Percentiles rank a stretch among this genome's conserved stretches.
These are phyloP conservation scores for Coreius guichenoti DNA, from an alignment of 2,797 vertebrate species.

Conservation along the genomic window DNA sequence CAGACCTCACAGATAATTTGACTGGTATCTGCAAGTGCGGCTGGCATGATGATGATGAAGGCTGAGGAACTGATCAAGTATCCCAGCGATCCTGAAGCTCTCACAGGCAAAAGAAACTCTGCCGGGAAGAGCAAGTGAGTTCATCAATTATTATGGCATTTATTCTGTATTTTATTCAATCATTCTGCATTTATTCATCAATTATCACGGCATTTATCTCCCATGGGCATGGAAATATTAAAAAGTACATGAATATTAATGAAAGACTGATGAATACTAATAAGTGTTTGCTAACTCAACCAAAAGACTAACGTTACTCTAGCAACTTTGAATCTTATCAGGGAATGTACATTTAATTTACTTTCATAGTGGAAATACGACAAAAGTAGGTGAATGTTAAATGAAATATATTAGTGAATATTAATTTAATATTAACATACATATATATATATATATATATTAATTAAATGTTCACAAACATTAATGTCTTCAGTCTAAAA, in stretches of 20 bases:
- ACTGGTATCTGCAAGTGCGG: constrained; percentile 94
- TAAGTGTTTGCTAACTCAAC: neutral
- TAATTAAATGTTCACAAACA: neutral
- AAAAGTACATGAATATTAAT: neutral
- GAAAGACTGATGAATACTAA: neutral
- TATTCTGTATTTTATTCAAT: too few relatives aligned
- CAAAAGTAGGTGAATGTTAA: neutral
- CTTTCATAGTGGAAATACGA: neutral
- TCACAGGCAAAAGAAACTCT: constrained; percentile 19
- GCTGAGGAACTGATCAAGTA: constrained; percentile 55
- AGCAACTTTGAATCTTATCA: neutral
- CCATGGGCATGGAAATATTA: neutral
- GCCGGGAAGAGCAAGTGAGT: neutral
- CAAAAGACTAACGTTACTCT: neutral
- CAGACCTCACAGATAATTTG: constrained; percentile 99
- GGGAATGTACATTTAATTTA: neutral
- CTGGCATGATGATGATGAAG: constrained; percentile 86
- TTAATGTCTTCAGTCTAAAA: neutral
- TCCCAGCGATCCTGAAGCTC: constrained; percentile 25
- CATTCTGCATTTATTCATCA: neutral
- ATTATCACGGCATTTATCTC: too few relatives aligned
- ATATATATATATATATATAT: neutral
- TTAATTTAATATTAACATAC: neutral
- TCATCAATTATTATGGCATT: neutral
- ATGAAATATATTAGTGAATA: neutral